phyloP scores from a whole-genome alignment of 2,888 invertebrate genomes.

The Apodemia hepburni region DNA sequence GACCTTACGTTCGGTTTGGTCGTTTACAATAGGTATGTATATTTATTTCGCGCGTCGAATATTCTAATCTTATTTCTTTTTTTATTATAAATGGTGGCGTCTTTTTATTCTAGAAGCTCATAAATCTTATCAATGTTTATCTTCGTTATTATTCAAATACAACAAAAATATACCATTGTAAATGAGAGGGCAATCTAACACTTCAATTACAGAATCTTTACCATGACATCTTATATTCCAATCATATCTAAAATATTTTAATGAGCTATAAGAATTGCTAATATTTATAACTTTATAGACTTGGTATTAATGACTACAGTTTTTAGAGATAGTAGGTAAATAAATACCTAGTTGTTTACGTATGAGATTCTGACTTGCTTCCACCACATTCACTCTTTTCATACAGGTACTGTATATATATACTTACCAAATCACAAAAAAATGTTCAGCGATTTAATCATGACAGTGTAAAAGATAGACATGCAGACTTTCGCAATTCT shows the following conservation, averaged over 20 bases:
- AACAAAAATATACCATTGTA: not conserved
- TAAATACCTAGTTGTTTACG: no score
- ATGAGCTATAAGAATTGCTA: not conserved
- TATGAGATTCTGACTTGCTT: no score
- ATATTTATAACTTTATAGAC: no score
- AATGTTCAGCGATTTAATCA: no score
- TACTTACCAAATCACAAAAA: no score
- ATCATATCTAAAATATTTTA: not conserved
- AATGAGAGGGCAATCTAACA: not conserved
- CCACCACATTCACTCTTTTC: no score
- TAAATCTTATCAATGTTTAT: not conserved
- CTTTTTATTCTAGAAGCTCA: not conserved
- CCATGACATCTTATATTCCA: not conserved
- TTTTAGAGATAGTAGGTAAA: no score
- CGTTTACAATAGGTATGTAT: slow-evolving; percentile 34
- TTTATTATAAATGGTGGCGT: slow-evolving; percentile 10
- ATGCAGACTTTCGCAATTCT: no score
- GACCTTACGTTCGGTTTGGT: slow-evolving; percentile 39
- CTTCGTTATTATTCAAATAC: not conserved
- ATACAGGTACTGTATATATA: no score
- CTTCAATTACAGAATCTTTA: not conserved
- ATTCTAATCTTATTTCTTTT: slow-evolving; percentile 9
- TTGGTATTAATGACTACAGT: no score
- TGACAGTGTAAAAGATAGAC: no score
- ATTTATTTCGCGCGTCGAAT: slow-evolving; percentile 22